These are phyloP conservation scores for Loriculus beryllinus DNA, from an alignment of 2,797 vertebrate genomes.

Conservation along the genomic window DNA sequence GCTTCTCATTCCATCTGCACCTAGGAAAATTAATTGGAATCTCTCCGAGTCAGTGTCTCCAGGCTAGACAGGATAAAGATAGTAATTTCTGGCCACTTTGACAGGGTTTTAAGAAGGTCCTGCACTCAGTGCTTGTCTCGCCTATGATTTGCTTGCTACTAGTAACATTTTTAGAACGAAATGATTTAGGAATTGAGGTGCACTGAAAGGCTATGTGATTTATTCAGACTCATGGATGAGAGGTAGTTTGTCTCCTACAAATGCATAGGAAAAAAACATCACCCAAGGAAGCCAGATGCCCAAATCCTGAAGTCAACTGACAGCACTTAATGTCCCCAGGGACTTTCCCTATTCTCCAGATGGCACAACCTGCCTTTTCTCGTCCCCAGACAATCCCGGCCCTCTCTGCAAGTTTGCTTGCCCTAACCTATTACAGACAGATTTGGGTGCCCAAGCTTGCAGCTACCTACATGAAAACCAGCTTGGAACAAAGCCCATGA, in stretches of 20 bases:
- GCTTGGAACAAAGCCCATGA: neutral
- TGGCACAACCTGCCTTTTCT: neutral
- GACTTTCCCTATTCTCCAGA: neutral
- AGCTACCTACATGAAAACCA: neutral
- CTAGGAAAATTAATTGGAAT: neutral
- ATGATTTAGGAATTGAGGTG: neutral
- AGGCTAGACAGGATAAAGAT: neutral
- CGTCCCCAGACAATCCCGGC: neutral
- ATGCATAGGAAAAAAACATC: neutral
- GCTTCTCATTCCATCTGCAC: neutral
- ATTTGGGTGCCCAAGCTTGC: rapidly evolving
- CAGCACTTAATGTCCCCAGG: neutral
- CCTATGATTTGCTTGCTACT: neutral
- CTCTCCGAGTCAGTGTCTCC: neutral
- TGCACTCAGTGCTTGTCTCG: neutral
- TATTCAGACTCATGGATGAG: neutral
- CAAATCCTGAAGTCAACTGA: neutral
- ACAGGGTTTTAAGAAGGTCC: neutral
- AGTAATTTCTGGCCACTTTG: neutral
- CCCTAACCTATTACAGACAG: neutral
- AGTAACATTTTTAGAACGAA: neutral
- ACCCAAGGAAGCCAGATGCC: neutral
- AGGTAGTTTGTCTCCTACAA: neutral
- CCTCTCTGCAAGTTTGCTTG: neutral
- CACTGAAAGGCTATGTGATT: neutral